phyloP scores from a whole-genome alignment of 2,797 vertebrate species.

The Dipus sagitta region DNA sequence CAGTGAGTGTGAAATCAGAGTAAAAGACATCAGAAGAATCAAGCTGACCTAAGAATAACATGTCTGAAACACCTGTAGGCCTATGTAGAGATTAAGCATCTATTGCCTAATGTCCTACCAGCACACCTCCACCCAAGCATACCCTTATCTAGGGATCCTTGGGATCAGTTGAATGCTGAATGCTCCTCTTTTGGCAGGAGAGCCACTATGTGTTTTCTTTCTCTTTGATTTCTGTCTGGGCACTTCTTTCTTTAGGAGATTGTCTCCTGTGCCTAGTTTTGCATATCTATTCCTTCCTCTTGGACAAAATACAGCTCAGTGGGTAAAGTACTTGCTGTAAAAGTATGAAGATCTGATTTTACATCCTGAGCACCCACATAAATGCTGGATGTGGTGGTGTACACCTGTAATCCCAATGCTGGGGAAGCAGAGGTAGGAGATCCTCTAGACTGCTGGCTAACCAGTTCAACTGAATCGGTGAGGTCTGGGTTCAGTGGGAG shows the following conservation, averaged over 20 bases:
- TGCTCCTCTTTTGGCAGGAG: not conserved
- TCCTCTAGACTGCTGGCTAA: too few species aligned
- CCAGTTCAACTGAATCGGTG: too few species aligned
- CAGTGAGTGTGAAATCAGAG: not conserved
- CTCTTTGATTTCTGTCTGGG: not conserved
- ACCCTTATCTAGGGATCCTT: not conserved
- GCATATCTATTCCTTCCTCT: not conserved
- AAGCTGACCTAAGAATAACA: not conserved
- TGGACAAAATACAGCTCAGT: too few species aligned
- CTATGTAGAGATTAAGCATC: not conserved
- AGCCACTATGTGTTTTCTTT: not conserved
- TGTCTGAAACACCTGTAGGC: not conserved
- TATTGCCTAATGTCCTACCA: not conserved
- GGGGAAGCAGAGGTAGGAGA: too few species aligned
- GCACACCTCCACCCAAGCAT: not conserved
- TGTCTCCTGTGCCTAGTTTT: not conserved
- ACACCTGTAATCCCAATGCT: too few species aligned
- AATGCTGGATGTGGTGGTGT: too few species aligned
- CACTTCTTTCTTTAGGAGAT: not conserved
- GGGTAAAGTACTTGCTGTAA: too few species aligned
- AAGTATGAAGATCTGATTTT: too few species aligned
- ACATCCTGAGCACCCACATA: too few species aligned
- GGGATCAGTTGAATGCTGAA: not conserved
- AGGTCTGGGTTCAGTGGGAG: too few species aligned
- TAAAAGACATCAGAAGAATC: constrained; percentile 15